These are phyloP conservation scores for Tapirus terrestris DNA, from an alignment of 2,113 vertebrate genomes.

Conservation along the genomic window DNA sequence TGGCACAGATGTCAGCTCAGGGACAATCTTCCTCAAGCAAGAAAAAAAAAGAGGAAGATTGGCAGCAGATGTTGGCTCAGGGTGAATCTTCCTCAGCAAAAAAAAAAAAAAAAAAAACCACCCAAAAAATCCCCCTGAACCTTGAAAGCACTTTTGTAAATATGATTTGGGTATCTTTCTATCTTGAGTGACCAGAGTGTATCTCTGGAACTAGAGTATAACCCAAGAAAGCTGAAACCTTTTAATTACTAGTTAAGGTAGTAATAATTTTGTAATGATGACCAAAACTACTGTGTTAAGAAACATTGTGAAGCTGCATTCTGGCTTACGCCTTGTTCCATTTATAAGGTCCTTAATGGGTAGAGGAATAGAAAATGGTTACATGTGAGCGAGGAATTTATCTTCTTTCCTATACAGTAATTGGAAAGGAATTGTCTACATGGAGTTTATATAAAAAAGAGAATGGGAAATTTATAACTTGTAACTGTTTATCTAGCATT, in stretches of 20 bases:
- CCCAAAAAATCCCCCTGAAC: neutral
- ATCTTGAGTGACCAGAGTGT: neutral
- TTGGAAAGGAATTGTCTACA: constrained; percentile 23
- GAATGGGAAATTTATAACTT: constrained; percentile 35
- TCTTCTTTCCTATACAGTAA: constrained; percentile 23
- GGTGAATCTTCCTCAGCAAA: too few species aligned
- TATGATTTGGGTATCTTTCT: constrained; percentile 39
- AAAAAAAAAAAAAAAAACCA: too few species aligned
- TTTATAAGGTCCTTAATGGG: constrained; percentile 16
- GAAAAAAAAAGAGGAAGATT: too few species aligned
- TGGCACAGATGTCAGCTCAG: too few species aligned
- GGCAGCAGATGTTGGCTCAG: too few species aligned
- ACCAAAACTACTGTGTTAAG: neutral
- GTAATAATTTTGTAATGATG: constrained; percentile 55
- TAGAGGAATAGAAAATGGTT: neutral
- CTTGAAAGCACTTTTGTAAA: constrained; percentile 37
- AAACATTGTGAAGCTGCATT: constrained; percentile 4
- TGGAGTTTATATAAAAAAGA: constrained; percentile 15
- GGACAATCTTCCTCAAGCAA: too few species aligned
- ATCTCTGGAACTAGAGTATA: constrained; percentile 15
- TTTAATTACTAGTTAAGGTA: neutral
- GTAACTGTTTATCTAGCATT: neutral
- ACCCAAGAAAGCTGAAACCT: neutral
- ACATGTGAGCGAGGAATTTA: neutral
- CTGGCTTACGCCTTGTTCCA: neutral